Evolutionary conservation across 2,888 invertebrate species (phyloP), one percentile per base, ranked within the genome.

Genomic region (Eupithecia subfuscata): DNA sequence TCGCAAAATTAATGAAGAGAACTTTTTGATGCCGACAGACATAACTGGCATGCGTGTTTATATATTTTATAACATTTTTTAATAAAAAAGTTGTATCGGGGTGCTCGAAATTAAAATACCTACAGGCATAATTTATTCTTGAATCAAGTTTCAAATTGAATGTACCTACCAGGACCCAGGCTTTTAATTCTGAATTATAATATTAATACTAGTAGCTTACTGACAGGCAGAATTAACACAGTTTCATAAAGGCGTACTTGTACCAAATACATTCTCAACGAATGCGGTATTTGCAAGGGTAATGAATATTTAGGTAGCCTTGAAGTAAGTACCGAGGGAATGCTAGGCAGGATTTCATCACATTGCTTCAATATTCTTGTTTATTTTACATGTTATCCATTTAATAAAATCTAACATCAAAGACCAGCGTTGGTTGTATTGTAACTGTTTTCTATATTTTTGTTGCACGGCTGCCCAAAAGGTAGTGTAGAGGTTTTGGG

Each of bases 291-390:
- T 77, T 77, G 71, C 74, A 70, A 60, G 37, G 64, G 72, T 77
- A 75, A 81, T 81, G 81, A 81, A 81, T 81, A 81, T 79, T 79
- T 74, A 79, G 74, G 74, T 70, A 70, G 73, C 75, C 77, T 71
- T 75, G 75, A 78, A 78, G 75, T 78, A 78, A 78, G 75, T 78
- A 75, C 75, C 75, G 71, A 30, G 74, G 70, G 76, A 76, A 69
- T 73, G 67, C 77, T 80, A 75, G 72, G 63, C 65, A 70, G 72
- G 77, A 78, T 78, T 80, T 77, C 71, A 70, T 78, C 71, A 65
- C 48, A 68, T 71, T 63, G 48, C 63, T 30, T 63, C 52, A 52
- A 8, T 52, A n/a, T n/a, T 52, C n/a, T n/a, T 52, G 3, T n/a
- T n/a, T n/a, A n/a, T 52, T 52, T 52, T 52, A 7, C 48, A 18